Percentiles rank a stretch among this genome's conserved stretches.
Evolutionary conservation across 2,888 invertebrate species (phyloP).

Genomic region (Belgica antarctica): DNA sequence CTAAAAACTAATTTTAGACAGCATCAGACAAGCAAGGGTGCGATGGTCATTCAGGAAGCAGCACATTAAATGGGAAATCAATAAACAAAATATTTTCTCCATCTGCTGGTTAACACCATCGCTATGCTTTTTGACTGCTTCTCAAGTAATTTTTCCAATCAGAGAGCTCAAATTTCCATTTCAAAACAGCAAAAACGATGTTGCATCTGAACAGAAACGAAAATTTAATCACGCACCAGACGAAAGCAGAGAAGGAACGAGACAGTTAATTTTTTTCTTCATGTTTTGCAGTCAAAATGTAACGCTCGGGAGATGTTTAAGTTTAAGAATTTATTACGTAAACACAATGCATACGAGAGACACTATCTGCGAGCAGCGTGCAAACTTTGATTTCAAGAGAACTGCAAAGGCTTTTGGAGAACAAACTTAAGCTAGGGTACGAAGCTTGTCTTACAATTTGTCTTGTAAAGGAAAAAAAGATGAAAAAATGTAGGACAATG

Average conservation of each 20-base stretch:
- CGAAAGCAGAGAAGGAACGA: background rate
- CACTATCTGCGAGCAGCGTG: no score
- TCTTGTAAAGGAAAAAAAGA: no score
- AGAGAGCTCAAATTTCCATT: background rate
- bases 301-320: background rate
- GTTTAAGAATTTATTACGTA: conserved; percentile 28
- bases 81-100: conserved; percentile 7
- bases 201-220: conserved; percentile 1
- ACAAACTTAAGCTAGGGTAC: no score
- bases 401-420: no score
- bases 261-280: conserved; percentile 12
- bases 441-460: no score
- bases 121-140: background rate
- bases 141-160: background rate
- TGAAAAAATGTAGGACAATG: no score
- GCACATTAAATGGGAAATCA: conserved; percentile 9
- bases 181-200: background rate
- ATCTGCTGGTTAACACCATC: conserved; percentile 18
- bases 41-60: background rate
- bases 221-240: conserved; percentile 16
- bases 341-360: conserved; percentile 1
- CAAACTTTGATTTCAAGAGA: no score
- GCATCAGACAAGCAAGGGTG: background rate
- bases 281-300: background rate
- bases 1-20: conserved; percentile 6